A percentile compares a stretch with the other conserved stretches of the same genome.
These are phyloP conservation scores for Melipona bicolor DNA, from an alignment of 2,888 invertebrate species.

Conservation along the genomic window DNA sequence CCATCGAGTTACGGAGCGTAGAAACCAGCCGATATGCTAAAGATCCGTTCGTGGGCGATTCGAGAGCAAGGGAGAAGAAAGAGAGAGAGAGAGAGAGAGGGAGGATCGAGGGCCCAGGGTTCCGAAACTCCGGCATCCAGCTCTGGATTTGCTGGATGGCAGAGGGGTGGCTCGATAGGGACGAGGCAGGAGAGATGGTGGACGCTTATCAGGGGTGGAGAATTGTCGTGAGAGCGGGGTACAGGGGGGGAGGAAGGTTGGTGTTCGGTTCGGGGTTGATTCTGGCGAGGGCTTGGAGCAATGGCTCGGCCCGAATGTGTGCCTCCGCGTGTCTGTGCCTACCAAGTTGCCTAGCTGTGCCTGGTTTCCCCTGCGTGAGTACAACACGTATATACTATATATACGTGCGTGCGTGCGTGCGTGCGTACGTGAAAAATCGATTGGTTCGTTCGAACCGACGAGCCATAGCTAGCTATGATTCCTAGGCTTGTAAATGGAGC, in stretches of 20 bases:
- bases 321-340: conserved; percentile 45
- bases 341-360: conserved; percentile 31
- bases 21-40: conserved; percentile 4
- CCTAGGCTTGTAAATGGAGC: conserved; percentile 51
- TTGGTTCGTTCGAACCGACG: conserved; percentile 76
- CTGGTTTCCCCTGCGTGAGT: conserved; percentile 32
- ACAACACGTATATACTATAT: conserved; percentile 21
- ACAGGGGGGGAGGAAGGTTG: no score
- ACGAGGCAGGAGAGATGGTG: conserved; percentile 75
- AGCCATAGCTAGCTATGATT: conserved; percentile 67
- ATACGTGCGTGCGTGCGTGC: conserved; percentile 46
- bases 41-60: neutral
- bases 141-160: conserved; percentile 31
- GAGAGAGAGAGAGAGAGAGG: no score
- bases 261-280: conserved; percentile 77
- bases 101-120: conserved; percentile 17
- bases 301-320: conserved; percentile 71
- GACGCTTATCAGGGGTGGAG: conserved; percentile 79
- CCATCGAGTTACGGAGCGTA: conserved; percentile 12
- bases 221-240: conserved; percentile 80
- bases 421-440: conserved; percentile 77
- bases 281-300: conserved; percentile 73
- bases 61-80: neutral
- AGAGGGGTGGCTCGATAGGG: conserved; percentile 58
- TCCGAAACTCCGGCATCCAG: conserved; percentile 23